Evolutionary conservation across 2,113 vertebrate species (phyloP), one percentile per base, ranked within the genome.

Genomic region (Steatornis caripensis): DNA sequence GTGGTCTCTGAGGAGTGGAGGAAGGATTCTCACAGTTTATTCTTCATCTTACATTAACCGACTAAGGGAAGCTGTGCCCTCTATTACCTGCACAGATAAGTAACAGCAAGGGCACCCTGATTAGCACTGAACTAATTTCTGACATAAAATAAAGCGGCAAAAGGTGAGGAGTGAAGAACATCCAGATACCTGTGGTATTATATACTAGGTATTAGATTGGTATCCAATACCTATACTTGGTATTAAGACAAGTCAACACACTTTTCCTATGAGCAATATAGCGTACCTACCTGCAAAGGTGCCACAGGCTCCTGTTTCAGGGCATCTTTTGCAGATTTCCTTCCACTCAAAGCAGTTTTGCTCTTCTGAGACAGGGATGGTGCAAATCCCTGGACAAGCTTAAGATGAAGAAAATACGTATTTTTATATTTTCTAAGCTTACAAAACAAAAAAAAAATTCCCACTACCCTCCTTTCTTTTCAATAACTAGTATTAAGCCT

Each of bases 151-250:
- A 48, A 86, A 43, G 3, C 8, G n/a, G 30, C 12, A 45, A 84
- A 80, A n/a, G 72, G 32, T 15, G 24, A 60, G 10, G 29, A 45
- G 58, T 60, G 34, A 61, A 55, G 29, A 72, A 62, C 16, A 48
- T 48, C 7, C 1, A 0, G 34, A 32, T 18, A 41, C 32, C 15
- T 19, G 10, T 72, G 1, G 4, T 55, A 39, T 21, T 19, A 34
- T 1, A 27, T 23, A 60, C 32, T 15, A n/a, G 15, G 18, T n/a
- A 51, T 66, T 12, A 62, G 19, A n/a, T n/a, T n/a, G n/a, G n/a
- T n/a, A n/a, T n/a, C n/a, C n/a, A n/a, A n/a, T n/a, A n/a, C n/a
- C n/a, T 1, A 27, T 23, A 60, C 32, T 15, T 37, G 15, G 18
- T n/a, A 51, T 66, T 12, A 62, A n/a, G 19, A 83, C 36, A 75